Conservation (phyloP, 2,113 vertebrate genomes). For the Gnathonemus echidnorhynchus region DNA sequence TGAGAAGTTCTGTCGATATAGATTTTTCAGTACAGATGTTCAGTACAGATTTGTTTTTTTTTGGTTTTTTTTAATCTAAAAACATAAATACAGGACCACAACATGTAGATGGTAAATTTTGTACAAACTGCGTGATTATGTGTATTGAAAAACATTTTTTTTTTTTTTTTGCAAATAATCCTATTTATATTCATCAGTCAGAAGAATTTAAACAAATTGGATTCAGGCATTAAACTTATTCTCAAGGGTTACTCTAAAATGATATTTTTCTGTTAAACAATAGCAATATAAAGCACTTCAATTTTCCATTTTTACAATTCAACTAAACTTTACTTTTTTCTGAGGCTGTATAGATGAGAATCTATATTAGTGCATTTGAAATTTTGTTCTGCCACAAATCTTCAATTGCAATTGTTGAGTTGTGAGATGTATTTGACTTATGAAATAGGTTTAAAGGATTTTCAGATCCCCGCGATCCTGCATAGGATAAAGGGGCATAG, state of each 20-base stretch:
- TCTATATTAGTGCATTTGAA: not conserved
- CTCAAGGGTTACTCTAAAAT: not conserved
- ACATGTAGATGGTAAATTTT: not conserved
- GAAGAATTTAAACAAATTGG: not conserved
- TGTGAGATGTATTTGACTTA: not conserved
- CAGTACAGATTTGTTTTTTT: not conserved
- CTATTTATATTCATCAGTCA: not conserved
- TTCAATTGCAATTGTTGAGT: not conserved
- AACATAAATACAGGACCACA: not conserved
- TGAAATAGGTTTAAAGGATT: not conserved
- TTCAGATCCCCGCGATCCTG: not conserved
- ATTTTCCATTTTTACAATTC: not conserved
- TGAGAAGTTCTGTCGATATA: not conserved
- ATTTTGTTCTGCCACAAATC: not conserved
- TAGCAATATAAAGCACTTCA: not conserved
- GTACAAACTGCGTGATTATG: not conserved
- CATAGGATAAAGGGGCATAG: not conserved
- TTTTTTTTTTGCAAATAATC: not conserved
- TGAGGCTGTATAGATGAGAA: not conserved
- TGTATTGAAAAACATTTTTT: not conserved
- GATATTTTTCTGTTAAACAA: not conserved
- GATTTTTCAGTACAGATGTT: not conserved
- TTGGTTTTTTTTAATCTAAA: not conserved
- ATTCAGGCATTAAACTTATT: not conserved
- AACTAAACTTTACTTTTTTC: not conserved